Evolutionary conservation across 2,113 vertebrate species (phyloP), one percentile per base, ranked within the genome.

Genomic region (Mesitornis unicolor): DNA sequence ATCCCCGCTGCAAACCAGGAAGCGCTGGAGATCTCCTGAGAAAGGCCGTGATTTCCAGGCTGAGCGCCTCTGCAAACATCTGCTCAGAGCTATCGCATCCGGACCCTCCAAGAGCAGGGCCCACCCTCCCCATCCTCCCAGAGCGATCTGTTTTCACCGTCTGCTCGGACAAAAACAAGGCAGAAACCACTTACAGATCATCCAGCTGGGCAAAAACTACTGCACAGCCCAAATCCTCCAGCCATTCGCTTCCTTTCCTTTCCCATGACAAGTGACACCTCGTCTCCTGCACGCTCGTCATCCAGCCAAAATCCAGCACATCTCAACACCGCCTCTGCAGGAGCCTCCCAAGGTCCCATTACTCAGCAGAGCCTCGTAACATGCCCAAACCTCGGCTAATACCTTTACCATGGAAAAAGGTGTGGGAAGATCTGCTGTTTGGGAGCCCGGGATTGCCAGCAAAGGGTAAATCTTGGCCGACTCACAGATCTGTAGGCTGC

Each of bases 61-160:
- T 47, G 69, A 60, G 93, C 36, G 2, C 47, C 80, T 87, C 84
- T 5, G 74, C 78, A 28, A 93, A 87, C 93, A 94, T 87, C 95
- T 95, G 91, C 16, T 10, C 38, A n/a, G 59, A 63, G 83, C 82
- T 22, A 42, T 36, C 7, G 2, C 86, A 65, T 63, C 90, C 25
- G 9, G 85, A 42, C 11, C 75, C 75, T 54, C 77, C 1, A 56
- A 82, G 71, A 14, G 26, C 10, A 3, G 38, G 36, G 59, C 59
- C 87, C 80, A 13, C 57, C 2, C 36, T 38, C 74, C 79, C 74
- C 60, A 8, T 21, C 67, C 63, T 67, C 77, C 63, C 33, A 1
- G 13, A 15, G 38, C 4, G 1, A 4, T 18, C 63, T 24, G 64
- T 64, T 78, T 18, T 14, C 28, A 48, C 53, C 43, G 2, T 11